Evolutionary conservation across 2,797 vertebrate genomes (phyloP).

Genomic region (Sebastolobus altivelis): DNA sequence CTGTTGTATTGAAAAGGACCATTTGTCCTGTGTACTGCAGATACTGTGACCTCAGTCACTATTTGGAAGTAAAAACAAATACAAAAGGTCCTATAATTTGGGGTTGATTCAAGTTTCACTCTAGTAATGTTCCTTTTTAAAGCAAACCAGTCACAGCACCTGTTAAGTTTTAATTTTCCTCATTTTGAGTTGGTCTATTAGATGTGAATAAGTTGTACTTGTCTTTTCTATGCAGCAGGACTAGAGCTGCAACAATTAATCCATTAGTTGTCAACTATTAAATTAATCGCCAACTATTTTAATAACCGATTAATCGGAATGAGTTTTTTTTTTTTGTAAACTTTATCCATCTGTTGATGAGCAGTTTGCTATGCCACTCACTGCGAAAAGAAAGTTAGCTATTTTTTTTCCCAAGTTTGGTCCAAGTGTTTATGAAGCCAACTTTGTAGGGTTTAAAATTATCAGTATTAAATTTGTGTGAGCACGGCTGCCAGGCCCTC

Average conservation of each 20-base stretch:
- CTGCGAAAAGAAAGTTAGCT: fast-evolving
- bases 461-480: no score
- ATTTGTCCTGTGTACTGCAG: neutral
- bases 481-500: no score
- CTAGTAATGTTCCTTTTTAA: neutral
- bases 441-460: no score
- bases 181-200: neutral
- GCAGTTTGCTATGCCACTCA: no score
- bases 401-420: no score
- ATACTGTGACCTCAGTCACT: neutral
- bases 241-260: neutral
- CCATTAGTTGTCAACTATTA: no score
- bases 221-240: neutral
- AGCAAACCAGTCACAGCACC: neutral
- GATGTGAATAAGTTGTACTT: neutral
- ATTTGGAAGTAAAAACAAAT: neutral
- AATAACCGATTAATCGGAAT: no score
- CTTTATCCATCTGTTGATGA: no score
- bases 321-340: no score
- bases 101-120: neutral
- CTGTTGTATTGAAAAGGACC: neutral
- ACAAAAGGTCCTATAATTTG: neutral
- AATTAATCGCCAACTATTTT: no score
- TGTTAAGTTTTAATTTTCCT: neutral
- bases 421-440: no score